Conservation (phyloP, 2,797 vertebrate species). For the Momotus momota region DNA sequence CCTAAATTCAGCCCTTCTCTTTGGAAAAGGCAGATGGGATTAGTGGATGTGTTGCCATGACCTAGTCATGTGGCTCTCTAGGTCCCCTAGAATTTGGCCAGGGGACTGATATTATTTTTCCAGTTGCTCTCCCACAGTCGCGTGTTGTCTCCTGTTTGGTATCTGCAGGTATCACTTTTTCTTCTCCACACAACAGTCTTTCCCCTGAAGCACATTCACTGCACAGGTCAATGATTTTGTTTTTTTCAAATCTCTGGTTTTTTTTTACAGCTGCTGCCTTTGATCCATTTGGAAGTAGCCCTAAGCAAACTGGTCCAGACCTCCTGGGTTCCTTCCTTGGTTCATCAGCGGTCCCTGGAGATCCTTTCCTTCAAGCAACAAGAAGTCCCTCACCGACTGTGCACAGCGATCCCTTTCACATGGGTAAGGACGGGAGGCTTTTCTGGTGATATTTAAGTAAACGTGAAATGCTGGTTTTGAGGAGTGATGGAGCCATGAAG, state of each 20-base stretch:
- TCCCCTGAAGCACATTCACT: not conserved
- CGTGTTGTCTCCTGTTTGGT: not conserved
- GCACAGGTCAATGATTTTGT: not conserved
- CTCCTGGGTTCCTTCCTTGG: conserved; percentile 92
- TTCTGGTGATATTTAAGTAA: not conserved
- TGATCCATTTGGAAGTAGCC: conserved; percentile 89
- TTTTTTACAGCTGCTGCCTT: conserved; percentile 81
- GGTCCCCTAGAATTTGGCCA: not conserved
- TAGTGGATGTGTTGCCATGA: not conserved
- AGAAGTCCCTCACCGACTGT: conserved; percentile 92
- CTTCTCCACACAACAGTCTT: not conserved
- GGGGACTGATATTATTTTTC: too few relatives aligned
- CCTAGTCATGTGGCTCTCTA: not conserved
- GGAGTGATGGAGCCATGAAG: not conserved
- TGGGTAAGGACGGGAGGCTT: conserved; percentile 83
- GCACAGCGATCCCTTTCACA: conserved; percentile 81
- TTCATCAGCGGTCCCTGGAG: conserved; percentile 85
- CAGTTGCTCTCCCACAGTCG: not conserved
- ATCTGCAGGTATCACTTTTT: not conserved
- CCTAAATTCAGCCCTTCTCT: not conserved
- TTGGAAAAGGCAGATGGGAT: not conserved
- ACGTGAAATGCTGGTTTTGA: not conserved
- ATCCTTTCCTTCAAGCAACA: conserved; percentile 91
- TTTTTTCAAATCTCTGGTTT: not conserved
- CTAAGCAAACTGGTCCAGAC: conserved; percentile 90